phyloP scores from a whole-genome alignment of 2,113 vertebrate species.

The Catharus fuscescens region DNA sequence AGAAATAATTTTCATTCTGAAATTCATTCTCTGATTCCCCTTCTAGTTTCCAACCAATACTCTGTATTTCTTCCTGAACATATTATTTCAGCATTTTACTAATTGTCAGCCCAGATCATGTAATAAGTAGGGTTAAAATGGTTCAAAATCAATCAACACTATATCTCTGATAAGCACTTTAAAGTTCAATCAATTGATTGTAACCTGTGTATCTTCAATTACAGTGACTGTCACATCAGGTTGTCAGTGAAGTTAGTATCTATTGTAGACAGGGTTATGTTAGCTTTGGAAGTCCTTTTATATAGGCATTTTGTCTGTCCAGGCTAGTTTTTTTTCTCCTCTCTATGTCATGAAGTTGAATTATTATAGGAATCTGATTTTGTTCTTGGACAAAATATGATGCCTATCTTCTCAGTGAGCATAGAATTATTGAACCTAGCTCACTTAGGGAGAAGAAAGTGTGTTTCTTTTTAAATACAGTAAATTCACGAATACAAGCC shows the following conservation, averaged over 20 bases:
- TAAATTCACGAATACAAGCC: no score
- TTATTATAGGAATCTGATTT: not conserved
- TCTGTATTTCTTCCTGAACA: not conserved
- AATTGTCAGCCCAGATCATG: not conserved
- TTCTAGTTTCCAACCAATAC: not conserved
- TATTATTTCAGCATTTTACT: conserved; percentile 2
- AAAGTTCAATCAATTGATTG: not conserved
- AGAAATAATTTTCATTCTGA: not conserved
- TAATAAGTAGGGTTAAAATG: conserved; percentile 12
- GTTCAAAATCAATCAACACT: not conserved
- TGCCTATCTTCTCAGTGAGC: not conserved
- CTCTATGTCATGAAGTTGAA: not conserved
- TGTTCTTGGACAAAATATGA: not conserved
- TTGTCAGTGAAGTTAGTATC: not conserved
- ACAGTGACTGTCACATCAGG: not conserved
- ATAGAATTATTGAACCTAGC: not conserved
- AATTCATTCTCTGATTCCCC: not conserved
- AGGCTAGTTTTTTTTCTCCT: not conserved
- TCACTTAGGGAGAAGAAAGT: not conserved
- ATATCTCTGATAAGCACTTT: conserved; percentile 3
- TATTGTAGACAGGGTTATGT: not conserved
- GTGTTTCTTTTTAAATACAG: not conserved
- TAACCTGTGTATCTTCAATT: not conserved
- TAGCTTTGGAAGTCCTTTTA: not conserved
- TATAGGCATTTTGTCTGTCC: not conserved